phyloP scores from a whole-genome alignment of 2,888 invertebrate genomes.

The Apamea crenata region DNA sequence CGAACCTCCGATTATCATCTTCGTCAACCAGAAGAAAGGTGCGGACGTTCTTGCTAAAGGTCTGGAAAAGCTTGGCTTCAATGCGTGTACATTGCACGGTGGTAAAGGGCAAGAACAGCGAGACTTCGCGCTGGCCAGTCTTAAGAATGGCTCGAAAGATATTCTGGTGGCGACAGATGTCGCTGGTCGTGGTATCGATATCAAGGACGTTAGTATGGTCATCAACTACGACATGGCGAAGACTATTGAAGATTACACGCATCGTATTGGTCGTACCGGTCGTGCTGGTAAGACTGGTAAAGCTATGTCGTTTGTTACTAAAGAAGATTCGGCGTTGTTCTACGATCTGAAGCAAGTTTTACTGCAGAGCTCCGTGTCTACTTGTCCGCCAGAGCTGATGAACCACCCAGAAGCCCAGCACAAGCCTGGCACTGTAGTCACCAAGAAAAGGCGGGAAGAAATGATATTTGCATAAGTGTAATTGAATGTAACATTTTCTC shows the following conservation, averaged over 20 bases:
- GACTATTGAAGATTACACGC: slow-evolving; percentile 98
- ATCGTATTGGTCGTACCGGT: slow-evolving; percentile 99
- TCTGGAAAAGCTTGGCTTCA: slow-evolving; percentile 98
- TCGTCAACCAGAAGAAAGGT: slow-evolving; percentile 99
- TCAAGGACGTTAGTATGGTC: slow-evolving; percentile 99
- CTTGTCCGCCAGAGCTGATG: slow-evolving; percentile 98
- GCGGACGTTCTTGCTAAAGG: slow-evolving; percentile 99
- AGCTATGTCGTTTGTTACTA: slow-evolving; percentile 98
- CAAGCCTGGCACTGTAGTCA: slow-evolving; percentile 98
- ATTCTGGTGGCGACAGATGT: slow-evolving; percentile 99
- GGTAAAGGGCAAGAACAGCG: slow-evolving; percentile 99
- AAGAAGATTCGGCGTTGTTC: slow-evolving; percentile 98
- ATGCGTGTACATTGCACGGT: slow-evolving; percentile 99
- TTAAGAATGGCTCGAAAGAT: slow-evolving; percentile 98
- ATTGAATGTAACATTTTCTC: slow-evolving; percentile 59
- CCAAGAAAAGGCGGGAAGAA: slow-evolving; percentile 98
- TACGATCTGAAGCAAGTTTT: slow-evolving; percentile 99
- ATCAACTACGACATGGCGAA: slow-evolving; percentile 99
- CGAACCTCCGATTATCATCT: slow-evolving; percentile 99
- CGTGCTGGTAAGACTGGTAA: slow-evolving; percentile 99
- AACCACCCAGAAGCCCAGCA: slow-evolving; percentile 99
- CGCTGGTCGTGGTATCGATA: slow-evolving; percentile 99
- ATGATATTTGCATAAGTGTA: slow-evolving; percentile 96
- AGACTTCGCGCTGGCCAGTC: slow-evolving; percentile 98
- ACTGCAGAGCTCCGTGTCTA: slow-evolving; percentile 96